phyloP scores from a whole-genome alignment of 1,140 invertebrate genomes.

The Acromyrmex echinatior region DNA sequence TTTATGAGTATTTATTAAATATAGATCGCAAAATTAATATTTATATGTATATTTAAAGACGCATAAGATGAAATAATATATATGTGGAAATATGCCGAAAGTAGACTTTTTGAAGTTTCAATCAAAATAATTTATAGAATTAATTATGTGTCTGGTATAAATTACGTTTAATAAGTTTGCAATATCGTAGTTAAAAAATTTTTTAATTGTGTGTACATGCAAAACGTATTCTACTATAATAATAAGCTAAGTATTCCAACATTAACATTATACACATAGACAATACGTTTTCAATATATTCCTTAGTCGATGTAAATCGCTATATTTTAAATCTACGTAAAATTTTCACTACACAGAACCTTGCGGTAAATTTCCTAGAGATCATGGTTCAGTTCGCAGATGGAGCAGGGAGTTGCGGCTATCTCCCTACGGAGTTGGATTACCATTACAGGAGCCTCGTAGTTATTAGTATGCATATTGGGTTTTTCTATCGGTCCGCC shows the following conservation, averaged over 20 bases:
- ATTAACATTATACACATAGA: neutral
- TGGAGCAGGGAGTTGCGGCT: slow-evolving; percentile 68
- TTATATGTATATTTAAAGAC: neutral
- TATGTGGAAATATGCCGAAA: neutral
- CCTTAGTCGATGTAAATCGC: slow-evolving; percentile 45
- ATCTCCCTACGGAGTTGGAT: slow-evolving; percentile 41
- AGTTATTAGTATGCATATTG: slow-evolving; percentile 69
- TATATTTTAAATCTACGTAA: slow-evolving; percentile 54
- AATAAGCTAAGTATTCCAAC: neutral
- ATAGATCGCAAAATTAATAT: slow-evolving; percentile 11
- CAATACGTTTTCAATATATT: neutral
- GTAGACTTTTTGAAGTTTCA: neutral
- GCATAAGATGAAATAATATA: neutral
- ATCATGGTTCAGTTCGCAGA: slow-evolving; percentile 67
- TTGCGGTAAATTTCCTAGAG: slow-evolving; percentile 64
- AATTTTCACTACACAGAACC: slow-evolving; percentile 56
- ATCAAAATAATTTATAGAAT: neutral
- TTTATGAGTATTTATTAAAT: neutral
- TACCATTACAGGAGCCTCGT: slow-evolving; percentile 61
- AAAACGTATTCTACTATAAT: neutral
- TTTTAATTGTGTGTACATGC: too few relatives aligned
- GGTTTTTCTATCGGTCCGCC: slow-evolving; percentile 53
- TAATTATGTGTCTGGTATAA: neutral
- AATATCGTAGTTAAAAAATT: neutral
- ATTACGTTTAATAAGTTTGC: neutral